Evolutionary conservation across 2,113 vertebrate species (phyloP).

Genomic region (Erythrocercus mccallii): DNA sequence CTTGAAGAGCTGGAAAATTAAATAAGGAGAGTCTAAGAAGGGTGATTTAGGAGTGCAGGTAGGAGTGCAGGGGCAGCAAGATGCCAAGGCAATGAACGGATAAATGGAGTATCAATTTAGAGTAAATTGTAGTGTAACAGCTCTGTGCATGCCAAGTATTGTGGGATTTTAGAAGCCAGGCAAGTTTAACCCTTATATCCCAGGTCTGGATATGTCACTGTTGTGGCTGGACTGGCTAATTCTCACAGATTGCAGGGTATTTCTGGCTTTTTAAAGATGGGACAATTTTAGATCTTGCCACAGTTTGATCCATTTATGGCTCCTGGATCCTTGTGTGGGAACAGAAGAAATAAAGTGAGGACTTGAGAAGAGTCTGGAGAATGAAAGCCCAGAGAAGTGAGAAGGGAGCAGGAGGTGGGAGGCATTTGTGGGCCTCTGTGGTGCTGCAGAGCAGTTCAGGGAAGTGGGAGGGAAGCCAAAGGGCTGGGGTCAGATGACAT

Average conservation of each 20-base stretch:
- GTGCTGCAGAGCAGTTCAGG: background rate
- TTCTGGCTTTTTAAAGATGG: background rate
- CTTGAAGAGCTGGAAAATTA: conserved; percentile 12
- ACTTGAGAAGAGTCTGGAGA: background rate
- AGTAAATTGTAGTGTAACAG: conserved; percentile 28
- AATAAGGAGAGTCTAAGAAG: background rate
- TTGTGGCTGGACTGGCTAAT: background rate
- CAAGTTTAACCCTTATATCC: background rate
- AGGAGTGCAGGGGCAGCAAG: background rate
- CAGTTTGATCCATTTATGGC: background rate
- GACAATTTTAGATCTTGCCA: background rate
- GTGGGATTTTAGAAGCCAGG: background rate
- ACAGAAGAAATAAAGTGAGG: background rate
- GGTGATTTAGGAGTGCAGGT: conserved; percentile 2
- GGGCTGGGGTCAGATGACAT: background rate
- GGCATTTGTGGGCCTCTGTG: accelerated
- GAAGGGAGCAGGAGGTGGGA: background rate
- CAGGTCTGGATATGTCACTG: background rate
- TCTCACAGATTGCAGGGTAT: background rate
- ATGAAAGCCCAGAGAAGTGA: background rate
- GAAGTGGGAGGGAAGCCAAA: background rate
- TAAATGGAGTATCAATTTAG: conserved; percentile 5
- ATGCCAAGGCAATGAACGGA: background rate
- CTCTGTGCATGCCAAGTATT: background rate
- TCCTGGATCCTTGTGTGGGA: background rate